Evolutionary conservation across 2,888 invertebrate species (phyloP).

Genomic region (Neria commutata): DNA sequence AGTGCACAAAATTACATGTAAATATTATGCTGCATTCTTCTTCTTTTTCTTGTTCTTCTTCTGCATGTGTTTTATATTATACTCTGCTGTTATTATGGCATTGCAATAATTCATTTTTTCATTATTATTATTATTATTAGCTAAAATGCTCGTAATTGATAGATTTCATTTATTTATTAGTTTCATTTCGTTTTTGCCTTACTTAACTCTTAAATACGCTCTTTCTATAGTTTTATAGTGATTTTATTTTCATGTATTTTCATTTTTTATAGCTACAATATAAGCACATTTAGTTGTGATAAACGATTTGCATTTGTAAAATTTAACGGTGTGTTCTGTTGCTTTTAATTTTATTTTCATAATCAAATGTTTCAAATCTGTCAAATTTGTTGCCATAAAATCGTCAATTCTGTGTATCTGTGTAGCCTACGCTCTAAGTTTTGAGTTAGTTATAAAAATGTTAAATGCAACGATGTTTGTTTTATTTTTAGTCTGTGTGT

Average conservation of each 20-base stretch:
- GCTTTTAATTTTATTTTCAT: constrained; percentile 5
- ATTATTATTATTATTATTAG: constrained; percentile 19
- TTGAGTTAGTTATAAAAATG: constrained; percentile 17
- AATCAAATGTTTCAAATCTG: background rate
- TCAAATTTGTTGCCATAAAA: background rate
- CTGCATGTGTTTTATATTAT: too few relatives aligned
- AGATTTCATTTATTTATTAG: constrained; percentile 5
- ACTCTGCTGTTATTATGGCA: too few relatives aligned
- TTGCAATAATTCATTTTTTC: too few relatives aligned
- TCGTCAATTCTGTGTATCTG: too few relatives aligned
- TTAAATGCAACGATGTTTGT: constrained; percentile 9
- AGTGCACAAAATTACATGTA: background rate
- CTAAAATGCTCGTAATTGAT: constrained; percentile 34
- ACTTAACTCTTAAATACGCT: too few relatives aligned
- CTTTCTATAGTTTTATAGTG: too few relatives aligned
- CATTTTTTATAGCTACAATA: too few relatives aligned
- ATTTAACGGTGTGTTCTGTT: constrained; percentile 37
- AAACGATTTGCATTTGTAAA: constrained; percentile 17
- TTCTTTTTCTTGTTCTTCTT: background rate
- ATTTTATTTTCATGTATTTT: too few relatives aligned
- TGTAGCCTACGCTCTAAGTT: background rate
- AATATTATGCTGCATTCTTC: background rate
- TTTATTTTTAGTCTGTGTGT: background rate
- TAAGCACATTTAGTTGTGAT: background rate
- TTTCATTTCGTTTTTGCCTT: too few relatives aligned